phyloP scores from a whole-genome alignment of 2,113 vertebrate genomes.

The Stigmatopora argus region DNA sequence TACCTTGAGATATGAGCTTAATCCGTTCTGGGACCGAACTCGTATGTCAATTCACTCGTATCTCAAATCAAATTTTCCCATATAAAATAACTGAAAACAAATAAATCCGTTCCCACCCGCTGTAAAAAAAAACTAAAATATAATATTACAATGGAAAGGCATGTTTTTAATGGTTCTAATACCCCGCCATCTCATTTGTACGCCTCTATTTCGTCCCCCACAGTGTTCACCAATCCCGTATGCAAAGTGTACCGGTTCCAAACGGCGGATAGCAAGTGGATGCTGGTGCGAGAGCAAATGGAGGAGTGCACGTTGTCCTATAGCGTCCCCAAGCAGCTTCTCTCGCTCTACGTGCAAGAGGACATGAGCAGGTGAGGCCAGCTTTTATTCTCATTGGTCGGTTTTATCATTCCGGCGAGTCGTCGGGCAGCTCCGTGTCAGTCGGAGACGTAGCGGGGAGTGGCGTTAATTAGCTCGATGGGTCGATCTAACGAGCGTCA shows the following conservation, averaged over 20 bases:
- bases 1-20: neutral
- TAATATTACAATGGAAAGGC: too few species aligned
- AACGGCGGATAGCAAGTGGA: conserved; percentile 91
- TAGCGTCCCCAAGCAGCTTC: conserved; percentile 89
- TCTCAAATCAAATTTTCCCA: too few species aligned
- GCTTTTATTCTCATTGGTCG: too few species aligned
- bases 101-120: too few species aligned
- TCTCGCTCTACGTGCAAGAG: conserved; percentile 89
- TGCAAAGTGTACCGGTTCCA: conserved; percentile 94
- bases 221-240: conserved; percentile 91
- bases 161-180: too few species aligned
- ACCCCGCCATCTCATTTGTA: conserved; percentile 5
- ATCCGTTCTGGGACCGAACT: conserved; percentile 49
- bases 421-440: neutral
- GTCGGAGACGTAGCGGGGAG: too few species aligned
- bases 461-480: too few species aligned
- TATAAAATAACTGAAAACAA: too few species aligned
- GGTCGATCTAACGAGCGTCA: too few species aligned
- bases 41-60: too few species aligned
- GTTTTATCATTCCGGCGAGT: too few species aligned
- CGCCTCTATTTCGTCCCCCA: neutral
- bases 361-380: conserved; percentile 84
- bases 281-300: conserved; percentile 93
- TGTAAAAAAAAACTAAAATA: too few species aligned
- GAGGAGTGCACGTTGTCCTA: conserved; percentile 91